A percentile compares a stretch with the other conserved stretches of the same genome.
phyloP scores from a whole-genome alignment of 2,888 invertebrate genomes.

The Oscheius sp. region DNA sequence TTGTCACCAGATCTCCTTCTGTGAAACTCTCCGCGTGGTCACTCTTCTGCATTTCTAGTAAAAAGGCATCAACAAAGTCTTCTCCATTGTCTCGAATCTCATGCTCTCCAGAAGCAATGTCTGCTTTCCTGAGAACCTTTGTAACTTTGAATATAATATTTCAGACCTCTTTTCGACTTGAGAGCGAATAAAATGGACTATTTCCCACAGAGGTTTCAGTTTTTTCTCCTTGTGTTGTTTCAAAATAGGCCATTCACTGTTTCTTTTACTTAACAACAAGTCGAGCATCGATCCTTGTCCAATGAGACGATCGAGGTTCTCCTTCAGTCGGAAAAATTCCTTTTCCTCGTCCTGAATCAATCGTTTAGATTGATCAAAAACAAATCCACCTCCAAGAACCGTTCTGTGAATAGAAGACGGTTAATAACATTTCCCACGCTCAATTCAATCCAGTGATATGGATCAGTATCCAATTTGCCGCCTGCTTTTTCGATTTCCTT shows the following conservation, averaged over 20 bases:
- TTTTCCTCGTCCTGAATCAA: slow-evolving; percentile 12
- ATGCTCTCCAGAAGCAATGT: slow-evolving; percentile 43
- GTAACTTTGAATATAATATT: not conserved
- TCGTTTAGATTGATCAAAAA: not conserved
- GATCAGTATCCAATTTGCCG: not conserved
- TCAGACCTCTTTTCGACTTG: slow-evolving; percentile 14
- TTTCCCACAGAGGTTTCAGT: not conserved
- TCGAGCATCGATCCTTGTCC: slow-evolving; percentile 2
- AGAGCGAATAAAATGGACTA: not conserved
- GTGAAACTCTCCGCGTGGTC: slow-evolving; percentile 21
- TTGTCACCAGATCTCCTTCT: slow-evolving; percentile 12
- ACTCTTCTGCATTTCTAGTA: slow-evolving; percentile 46
- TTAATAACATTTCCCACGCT: slow-evolving; percentile 55
- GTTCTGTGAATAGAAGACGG: slow-evolving; percentile 43
- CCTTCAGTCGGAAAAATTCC: slow-evolving; percentile 16
- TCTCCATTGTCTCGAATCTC: slow-evolving; percentile 39
- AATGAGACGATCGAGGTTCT: slow-evolving; percentile 6
- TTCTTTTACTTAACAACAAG: not conserved
- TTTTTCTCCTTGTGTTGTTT: not conserved
- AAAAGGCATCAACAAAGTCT: slow-evolving; percentile 52
- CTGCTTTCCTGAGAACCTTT: slow-evolving; percentile 31
- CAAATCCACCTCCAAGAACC: slow-evolving; percentile 41
- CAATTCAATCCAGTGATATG: slow-evolving; percentile 40
- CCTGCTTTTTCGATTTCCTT: not conserved
- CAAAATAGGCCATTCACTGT: not conserved